Base-by-base conservation (phyloP, 2,113 vertebrate genomes). In the Melanotaenia duboulayi region DNA sequence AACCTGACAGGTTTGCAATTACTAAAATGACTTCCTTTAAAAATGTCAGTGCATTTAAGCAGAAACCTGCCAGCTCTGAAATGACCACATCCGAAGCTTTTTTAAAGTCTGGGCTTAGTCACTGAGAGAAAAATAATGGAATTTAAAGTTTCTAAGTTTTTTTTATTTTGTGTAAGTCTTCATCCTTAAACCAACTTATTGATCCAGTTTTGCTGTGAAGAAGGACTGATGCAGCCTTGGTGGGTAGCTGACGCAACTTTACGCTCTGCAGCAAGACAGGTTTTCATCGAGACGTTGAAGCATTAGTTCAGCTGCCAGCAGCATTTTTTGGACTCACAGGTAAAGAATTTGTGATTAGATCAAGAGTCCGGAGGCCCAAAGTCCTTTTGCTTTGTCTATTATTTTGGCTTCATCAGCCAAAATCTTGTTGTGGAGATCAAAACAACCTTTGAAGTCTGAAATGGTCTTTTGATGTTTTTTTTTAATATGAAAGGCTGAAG, bases 401-500 rank as follows among this genome's bases (percentile, higher is more conserved):
- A 86, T 75, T 14, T 37, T 40, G 37, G 61, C 79, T 85, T 80
- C 75, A 78, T 85, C 78, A 67, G 61, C 78, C 67, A 67, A 71
- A 82, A 82, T 67, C 76, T 44, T 66, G 65, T 77, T 76, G 65
- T 78, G 1, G 5, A 74, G 67, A 82, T 88, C 80, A 87, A 84
- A 88, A 80, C 63, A 16, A 68, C 51, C 80, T 87, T 90, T 88
- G 78, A 88, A 82, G 84, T 68, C 9, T 39, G 11, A 48, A 39
- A 64, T 65, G 49, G 49, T 84, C 60, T 81, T 85, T 76, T 83
- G 82, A 83, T 75, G 75, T 72, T 56, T 59, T 35, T 6, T 12
- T 20, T 35, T 24, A 71, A 51, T 46, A 7, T 4, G 51, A 24
- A 54, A 76, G 68, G 78, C 67, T 39, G 4, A 69, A 76, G 52